Percentiles rank a stretch among this genome's conserved stretches.
phyloP scores from a whole-genome alignment of 2,888 invertebrate genomes.

The Cynaeus angustus region DNA sequence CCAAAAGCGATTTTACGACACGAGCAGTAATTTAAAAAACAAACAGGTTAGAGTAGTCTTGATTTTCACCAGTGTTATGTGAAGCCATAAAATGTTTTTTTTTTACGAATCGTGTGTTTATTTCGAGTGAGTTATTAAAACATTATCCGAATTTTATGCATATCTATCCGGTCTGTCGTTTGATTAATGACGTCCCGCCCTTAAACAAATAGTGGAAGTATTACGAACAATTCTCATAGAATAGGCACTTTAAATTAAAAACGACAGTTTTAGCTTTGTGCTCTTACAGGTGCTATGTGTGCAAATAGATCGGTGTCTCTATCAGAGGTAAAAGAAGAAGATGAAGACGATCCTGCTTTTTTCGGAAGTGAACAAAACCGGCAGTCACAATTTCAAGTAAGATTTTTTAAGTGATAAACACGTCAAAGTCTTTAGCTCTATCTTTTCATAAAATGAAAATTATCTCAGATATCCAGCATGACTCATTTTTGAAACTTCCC shows the following conservation, averaged over 20 bases:
- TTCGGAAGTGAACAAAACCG: neutral
- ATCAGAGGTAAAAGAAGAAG: slow-evolving; percentile 54
- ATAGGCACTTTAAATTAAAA: slow-evolving; percentile 52
- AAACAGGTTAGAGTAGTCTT: slow-evolving; percentile 28
- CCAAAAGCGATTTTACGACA: slow-evolving; percentile 18
- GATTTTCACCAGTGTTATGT: neutral
- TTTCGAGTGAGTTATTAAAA: neutral
- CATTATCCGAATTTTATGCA: slow-evolving; percentile 28
- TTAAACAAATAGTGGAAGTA: slow-evolving; percentile 52
- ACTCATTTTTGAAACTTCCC: too few relatives aligned
- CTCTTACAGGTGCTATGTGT: slow-evolving; percentile 25
- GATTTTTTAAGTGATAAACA: neutral
- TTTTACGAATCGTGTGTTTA: neutral
- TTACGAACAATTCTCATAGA: slow-evolving; percentile 57
- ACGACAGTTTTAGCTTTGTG: slow-evolving; percentile 46
- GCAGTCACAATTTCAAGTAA: slow-evolving; percentile 39
- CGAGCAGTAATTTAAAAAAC: slow-evolving; percentile 13
- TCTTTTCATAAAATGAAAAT: too few relatives aligned
- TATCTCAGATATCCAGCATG: too few relatives aligned
- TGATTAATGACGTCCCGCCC: slow-evolving; percentile 47
- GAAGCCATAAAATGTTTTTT: slow-evolving; percentile 1
- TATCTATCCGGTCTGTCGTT: slow-evolving; percentile 37
- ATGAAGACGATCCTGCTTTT: slow-evolving; percentile 39
- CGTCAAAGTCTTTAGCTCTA: too few relatives aligned
- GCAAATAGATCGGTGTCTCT: slow-evolving; percentile 43